These are phyloP conservation scores for Pedetes capensis DNA, from an alignment of 2,113 vertebrate species.

Conservation along the genomic window DNA sequence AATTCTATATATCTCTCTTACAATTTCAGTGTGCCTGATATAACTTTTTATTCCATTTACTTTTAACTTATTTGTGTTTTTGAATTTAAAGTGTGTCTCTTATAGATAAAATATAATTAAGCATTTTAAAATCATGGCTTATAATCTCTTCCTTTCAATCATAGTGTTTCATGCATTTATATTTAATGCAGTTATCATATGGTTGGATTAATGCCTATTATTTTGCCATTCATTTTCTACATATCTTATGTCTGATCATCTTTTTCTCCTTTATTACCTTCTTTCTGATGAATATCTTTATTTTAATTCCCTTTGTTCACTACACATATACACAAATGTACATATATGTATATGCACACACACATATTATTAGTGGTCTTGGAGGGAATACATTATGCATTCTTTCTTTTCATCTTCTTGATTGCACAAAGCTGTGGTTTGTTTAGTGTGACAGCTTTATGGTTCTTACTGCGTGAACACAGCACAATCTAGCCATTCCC, in stretches of 20 bases:
- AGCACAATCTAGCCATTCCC: no score
- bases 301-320: neutral
- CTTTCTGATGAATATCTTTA: neutral
- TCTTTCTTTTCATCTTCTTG: no score
- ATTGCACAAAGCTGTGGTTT: no score
- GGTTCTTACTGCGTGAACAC: fast-evolving
- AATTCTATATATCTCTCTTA: neutral
- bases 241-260: neutral
- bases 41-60: neutral
- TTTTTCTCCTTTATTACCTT: neutral
- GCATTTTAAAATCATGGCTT: neutral
- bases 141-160: neutral
- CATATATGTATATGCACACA: neutral
- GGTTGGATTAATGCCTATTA: neutral
- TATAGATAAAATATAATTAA: neutral
- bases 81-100: neutral
- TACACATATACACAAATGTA: neutral
- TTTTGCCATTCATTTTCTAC: neutral
- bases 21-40: neutral
- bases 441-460: neutral
- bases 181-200: neutral
- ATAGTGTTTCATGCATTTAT: neutral
- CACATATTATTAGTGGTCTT: neutral
- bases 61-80: neutral
- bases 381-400: neutral